A percentile compares a stretch with the other conserved stretches of the same genome.
Conservation (phyloP, 2,888 invertebrate species). For the Dermolepida albohirtum region DNA sequence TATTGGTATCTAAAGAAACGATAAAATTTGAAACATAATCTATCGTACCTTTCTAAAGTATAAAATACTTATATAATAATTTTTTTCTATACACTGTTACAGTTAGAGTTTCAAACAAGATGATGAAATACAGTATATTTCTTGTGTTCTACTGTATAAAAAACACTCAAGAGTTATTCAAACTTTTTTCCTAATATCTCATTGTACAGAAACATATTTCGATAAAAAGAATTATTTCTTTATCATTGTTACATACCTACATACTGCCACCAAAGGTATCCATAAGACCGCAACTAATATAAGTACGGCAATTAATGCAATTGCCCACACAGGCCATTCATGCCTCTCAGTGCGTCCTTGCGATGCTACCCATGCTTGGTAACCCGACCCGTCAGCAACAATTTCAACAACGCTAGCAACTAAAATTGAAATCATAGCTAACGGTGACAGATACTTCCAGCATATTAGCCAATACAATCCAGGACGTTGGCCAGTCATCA, state of each 20-base stretch:
- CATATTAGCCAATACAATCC: conserved; percentile 92
- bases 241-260: conserved; percentile 70
- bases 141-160: no score
- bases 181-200: no score
- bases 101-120: no score
- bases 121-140: no score
- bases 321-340: conserved; percentile 91
- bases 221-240: no score
- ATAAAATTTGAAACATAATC: no score
- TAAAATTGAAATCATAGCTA: conserved; percentile 89
- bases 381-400: conserved; percentile 82
- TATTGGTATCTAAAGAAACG: no score
- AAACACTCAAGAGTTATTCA: no score
- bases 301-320: conserved; percentile 78
- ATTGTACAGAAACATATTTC: no score
- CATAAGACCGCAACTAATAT: conserved; percentile 86
- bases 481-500: conserved; percentile 93
- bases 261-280: conserved; percentile 87
- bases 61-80: no score
- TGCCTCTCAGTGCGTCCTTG: conserved; percentile 79
- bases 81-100: no score
- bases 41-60: no score
- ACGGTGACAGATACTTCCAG: conserved; percentile 93
- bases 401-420: conserved; percentile 86
- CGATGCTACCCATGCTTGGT: conserved; percentile 84